phyloP scores from a whole-genome alignment of 1,140 invertebrate genomes.

The Trachymyrmex cornetzi region DNA sequence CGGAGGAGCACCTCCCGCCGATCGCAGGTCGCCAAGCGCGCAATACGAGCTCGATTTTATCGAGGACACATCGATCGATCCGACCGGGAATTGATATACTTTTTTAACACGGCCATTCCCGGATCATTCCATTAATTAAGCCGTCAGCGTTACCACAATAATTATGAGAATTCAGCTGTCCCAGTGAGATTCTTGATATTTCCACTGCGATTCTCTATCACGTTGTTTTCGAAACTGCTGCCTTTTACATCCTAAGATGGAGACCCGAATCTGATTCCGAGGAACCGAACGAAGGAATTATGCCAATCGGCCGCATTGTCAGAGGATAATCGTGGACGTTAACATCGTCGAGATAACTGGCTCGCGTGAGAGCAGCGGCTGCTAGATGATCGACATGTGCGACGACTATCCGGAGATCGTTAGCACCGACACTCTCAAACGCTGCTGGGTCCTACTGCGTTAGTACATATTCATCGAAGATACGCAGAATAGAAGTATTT shows the following conservation, averaged over 20 bases:
- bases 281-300: conserved; percentile 12
- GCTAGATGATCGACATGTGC: conserved; percentile 84
- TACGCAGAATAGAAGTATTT: background rate
- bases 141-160: background rate
- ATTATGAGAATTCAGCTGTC: background rate
- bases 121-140: conserved; percentile 43
- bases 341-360: conserved; percentile 11
- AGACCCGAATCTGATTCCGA: background rate
- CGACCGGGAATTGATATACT: conserved; percentile 50
- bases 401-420: conserved; percentile 84
- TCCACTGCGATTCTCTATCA: background rate
- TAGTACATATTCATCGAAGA: conserved; percentile 70
- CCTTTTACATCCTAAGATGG: background rate
- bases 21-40: conserved; percentile 61
- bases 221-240: background rate
- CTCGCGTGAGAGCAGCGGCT: conserved; percentile 40
- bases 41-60: conserved; percentile 64
- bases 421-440: conserved; percentile 78
- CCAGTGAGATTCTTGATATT: conserved; percentile 14
- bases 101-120: conserved; percentile 41
- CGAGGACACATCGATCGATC: conserved; percentile 52
- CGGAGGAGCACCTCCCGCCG: conserved; percentile 80
- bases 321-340: conserved; percentile 39
- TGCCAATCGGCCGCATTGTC: conserved; percentile 4
- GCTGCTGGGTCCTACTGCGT: conserved; percentile 81